Conservation (phyloP, 2,113 vertebrate species). For the Alethe castanea region DNA sequence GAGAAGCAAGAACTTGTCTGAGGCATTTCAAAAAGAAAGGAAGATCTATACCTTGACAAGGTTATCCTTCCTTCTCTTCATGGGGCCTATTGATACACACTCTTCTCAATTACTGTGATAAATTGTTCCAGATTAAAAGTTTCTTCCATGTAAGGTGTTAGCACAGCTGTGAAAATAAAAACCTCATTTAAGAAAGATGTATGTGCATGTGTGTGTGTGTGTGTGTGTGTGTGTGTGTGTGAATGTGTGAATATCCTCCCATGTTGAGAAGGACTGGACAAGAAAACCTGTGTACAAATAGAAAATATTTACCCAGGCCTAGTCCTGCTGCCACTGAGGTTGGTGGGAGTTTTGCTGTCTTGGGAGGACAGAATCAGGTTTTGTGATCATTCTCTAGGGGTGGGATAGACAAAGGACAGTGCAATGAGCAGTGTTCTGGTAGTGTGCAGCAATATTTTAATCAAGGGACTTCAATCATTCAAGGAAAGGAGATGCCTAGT, state of each 20-base stretch:
- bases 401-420: not conserved
- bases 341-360: not conserved
- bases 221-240: not conserved
- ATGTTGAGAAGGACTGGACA: not conserved
- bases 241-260: not conserved
- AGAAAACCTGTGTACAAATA: not conserved
- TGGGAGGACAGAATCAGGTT: not conserved
- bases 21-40: not conserved
- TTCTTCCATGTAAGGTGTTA: not conserved
- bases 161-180: not conserved
- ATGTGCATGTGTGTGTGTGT: not conserved
- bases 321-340: not conserved
- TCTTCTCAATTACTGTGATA: not conserved
- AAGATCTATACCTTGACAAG: not conserved
- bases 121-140: not conserved
- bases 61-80: not conserved
- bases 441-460: not conserved
- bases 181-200: not conserved
- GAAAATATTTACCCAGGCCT: not conserved
- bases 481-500: not conserved
- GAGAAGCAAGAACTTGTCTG: not conserved
- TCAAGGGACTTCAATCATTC: not conserved
- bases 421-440: not conserved
- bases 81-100: not conserved
- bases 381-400: not conserved